Percentiles rank a stretch among this genome's conserved stretches.
Evolutionary conservation across 2,888 invertebrate genomes (phyloP).

Genomic region (Tuta absoluta): DNA sequence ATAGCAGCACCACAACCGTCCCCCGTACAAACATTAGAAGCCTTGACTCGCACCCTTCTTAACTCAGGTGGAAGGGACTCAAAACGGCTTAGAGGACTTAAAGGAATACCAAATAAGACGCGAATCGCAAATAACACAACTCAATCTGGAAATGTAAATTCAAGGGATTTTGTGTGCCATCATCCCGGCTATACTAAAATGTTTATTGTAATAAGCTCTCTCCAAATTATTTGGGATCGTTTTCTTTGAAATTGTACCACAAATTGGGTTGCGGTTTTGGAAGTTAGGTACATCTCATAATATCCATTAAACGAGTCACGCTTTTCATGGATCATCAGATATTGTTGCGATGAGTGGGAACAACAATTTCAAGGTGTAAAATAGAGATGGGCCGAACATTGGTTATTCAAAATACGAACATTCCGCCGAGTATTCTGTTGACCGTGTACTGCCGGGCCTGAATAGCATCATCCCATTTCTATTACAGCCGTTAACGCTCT

Average conservation of each 20-base stretch:
- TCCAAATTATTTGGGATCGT: background rate
- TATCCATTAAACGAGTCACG: no score
- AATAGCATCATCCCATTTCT: no score
- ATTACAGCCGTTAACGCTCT: no score
- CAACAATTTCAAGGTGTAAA: no score
- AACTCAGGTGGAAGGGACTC: conserved; percentile 38
- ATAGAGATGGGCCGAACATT: no score
- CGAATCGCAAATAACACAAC: conserved; percentile 43
- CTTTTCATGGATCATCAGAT: no score
- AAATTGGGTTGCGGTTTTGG: background rate
- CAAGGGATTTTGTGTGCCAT: conserved; percentile 32
- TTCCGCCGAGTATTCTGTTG: no score
- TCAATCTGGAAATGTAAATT: conserved; percentile 51
- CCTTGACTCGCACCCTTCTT: conserved; percentile 35
- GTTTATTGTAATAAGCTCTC: conserved; percentile 12
- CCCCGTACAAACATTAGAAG: conserved; percentile 27
- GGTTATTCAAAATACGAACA: no score
- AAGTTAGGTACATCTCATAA: no score
- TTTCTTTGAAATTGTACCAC: no score
- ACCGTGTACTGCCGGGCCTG: no score
- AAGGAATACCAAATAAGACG: conserved; percentile 37
- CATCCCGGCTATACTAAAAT: conserved; percentile 9
- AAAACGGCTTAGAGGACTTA: conserved; percentile 39
- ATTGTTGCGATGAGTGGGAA: no score
- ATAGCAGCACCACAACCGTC: conserved; percentile 33